Evolutionary conservation across 2,888 invertebrate species (phyloP).

Genomic region (Conistra vaccinii): DNA sequence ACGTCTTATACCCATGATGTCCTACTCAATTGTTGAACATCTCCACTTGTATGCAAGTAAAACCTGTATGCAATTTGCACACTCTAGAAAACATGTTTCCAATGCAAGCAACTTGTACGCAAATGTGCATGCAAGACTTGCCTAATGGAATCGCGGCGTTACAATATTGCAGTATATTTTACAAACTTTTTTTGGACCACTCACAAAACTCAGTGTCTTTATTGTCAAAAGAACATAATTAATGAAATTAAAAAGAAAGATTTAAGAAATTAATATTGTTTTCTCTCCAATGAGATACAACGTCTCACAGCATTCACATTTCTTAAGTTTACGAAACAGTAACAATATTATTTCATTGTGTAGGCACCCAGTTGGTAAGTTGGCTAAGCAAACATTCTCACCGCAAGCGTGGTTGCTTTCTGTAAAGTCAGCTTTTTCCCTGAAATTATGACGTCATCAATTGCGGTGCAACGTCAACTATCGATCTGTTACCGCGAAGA

Average conservation of each 20-base stretch:
- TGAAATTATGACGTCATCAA: conserved; percentile 54
- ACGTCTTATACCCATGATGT: too few species aligned
- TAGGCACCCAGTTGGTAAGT: conserved; percentile 7
- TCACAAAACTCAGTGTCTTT: not conserved
- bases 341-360: conserved; percentile 40
- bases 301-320: not conserved
- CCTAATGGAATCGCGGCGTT: too few species aligned
- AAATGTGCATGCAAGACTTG: too few species aligned
- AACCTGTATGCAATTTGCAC: too few species aligned
- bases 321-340: conserved; percentile 24
- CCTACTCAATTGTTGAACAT: too few species aligned
- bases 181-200: not conserved
- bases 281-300: not conserved
- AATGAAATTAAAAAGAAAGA: not conserved
- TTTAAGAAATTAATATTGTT: not conserved
- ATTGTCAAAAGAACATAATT: not conserved
- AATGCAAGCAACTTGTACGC: too few species aligned
- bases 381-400: conserved; percentile 39
- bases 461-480: conserved; percentile 31
- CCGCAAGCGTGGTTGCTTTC: conserved; percentile 17
- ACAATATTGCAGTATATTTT: too few species aligned
- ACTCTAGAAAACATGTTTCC: too few species aligned
- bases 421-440: conserved; percentile 51
- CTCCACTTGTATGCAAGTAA: too few species aligned
- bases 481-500: conserved; percentile 57